Conservation (phyloP, 2,888 invertebrate genomes). For the Gasteruption jaculator region DNA sequence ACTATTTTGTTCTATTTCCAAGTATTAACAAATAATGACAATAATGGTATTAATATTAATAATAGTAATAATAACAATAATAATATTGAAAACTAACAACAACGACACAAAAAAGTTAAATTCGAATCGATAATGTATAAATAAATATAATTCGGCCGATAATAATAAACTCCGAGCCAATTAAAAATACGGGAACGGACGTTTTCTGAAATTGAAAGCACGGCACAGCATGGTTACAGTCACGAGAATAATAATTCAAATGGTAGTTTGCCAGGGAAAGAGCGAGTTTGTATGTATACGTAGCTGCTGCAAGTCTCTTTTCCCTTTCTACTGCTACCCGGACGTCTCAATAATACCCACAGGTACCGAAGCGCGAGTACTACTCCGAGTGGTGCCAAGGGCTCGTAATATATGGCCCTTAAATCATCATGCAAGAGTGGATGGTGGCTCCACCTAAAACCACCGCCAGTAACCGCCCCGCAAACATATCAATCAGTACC, state of each 20-base stretch:
- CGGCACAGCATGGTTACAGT: slow-evolving; percentile 19
- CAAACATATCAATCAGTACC: slow-evolving; percentile 49
- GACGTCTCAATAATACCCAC: slow-evolving; percentile 44
- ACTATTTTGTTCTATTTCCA: too few species aligned
- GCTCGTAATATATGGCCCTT: slow-evolving; percentile 50
- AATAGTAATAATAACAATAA: too few species aligned
- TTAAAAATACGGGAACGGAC: too few species aligned
- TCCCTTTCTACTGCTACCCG: slow-evolving; percentile 24
- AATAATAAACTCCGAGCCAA: too few species aligned
- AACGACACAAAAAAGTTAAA: too few species aligned
- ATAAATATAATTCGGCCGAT: too few species aligned
- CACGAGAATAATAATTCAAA: slow-evolving; percentile 26
- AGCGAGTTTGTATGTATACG: slow-evolving; percentile 12
- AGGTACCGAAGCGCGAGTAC: slow-evolving; percentile 34
- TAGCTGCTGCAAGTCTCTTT: slow-evolving; percentile 13
- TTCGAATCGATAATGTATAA: too few species aligned
- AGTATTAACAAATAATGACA: too few species aligned
- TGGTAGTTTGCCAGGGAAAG: slow-evolving; percentile 21
- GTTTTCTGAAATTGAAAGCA: slow-evolving; percentile 8
- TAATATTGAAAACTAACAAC: too few species aligned
- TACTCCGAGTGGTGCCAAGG: slow-evolving; percentile 41
- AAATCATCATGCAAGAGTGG: slow-evolving; percentile 46
- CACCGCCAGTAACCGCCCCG: slow-evolving; percentile 41
- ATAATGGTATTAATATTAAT: too few species aligned
- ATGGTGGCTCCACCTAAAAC: slow-evolving; percentile 42